phyloP scores from a whole-genome alignment of 2,888 invertebrate species.

The Lacanobia wlatinum region DNA sequence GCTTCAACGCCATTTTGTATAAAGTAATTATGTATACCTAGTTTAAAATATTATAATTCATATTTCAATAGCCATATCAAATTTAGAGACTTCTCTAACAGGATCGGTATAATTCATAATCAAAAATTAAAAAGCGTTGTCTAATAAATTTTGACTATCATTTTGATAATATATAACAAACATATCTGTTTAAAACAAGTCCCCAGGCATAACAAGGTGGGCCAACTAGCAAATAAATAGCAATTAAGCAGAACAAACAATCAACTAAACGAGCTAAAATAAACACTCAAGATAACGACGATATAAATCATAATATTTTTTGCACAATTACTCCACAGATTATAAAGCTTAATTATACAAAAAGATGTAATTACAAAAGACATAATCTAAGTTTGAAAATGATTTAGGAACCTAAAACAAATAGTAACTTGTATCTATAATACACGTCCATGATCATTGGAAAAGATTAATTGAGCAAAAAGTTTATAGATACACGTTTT shows the following conservation, averaged over 20 bases:
- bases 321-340: slow-evolving; percentile 35
- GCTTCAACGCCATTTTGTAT: background rate
- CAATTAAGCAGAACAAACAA: slow-evolving; percentile 55
- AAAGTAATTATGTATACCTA: background rate
- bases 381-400: slow-evolving; percentile 34
- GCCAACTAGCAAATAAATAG: slow-evolving; percentile 51
- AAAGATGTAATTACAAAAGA: slow-evolving; percentile 41
- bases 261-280: slow-evolving; percentile 44
- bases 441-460: slow-evolving; percentile 15
- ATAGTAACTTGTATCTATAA: slow-evolving; percentile 26
- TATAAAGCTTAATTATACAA: slow-evolving; percentile 42
- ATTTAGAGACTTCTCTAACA: background rate
- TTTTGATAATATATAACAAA: slow-evolving; percentile 21
- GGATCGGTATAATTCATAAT: slow-evolving; percentile 24
- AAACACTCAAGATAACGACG: slow-evolving; percentile 23
- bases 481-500: slow-evolving; percentile 44
- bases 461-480: slow-evolving; percentile 38
- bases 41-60: background rate
- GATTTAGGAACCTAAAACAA: slow-evolving; percentile 49
- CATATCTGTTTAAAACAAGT: slow-evolving; percentile 42
- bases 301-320: slow-evolving; percentile 56
- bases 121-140: slow-evolving; percentile 19
- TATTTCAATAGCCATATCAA: background rate
- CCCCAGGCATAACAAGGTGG: slow-evolving; percentile 43
- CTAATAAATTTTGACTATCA: slow-evolving; percentile 7